These are phyloP conservation scores for Clarias platycephalus DNA, from an alignment of 2,797 vertebrate species.

Conservation along the genomic window DNA sequence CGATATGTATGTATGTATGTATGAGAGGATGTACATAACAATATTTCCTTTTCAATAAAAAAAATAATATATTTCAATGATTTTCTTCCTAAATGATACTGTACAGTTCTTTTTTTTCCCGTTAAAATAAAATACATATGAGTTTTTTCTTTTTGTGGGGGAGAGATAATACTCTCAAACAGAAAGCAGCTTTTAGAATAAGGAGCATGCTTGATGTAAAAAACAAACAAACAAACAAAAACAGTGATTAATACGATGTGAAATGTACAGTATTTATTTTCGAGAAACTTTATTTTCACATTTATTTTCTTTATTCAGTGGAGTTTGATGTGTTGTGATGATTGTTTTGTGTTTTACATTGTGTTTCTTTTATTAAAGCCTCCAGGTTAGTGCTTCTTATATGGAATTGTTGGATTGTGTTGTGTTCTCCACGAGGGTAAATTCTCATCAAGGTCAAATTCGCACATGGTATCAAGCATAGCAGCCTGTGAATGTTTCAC, in stretches of 20 bases:
- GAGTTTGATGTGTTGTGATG: conserved; percentile 44
- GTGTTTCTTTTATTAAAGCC: conserved; percentile 51
- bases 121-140: conserved; percentile 10
- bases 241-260: conserved; percentile 35
- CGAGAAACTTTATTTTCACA: conserved; percentile 38
- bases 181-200: conserved; percentile 29
- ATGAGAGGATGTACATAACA: conserved; percentile 55
- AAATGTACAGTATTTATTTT: conserved; percentile 61
- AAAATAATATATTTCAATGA: conserved; percentile 61
- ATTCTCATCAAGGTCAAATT: background rate
- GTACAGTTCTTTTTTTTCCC: conserved; percentile 36
- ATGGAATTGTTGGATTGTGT: conserved; percentile 38
- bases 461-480: background rate
- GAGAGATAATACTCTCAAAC: conserved; percentile 6
- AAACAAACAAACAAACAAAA: background rate
- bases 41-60: conserved; percentile 63
- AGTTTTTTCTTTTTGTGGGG: background rate
- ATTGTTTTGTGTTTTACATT: conserved; percentile 40
- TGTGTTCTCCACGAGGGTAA: background rate
- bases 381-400: conserved; percentile 34
- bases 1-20: conserved; percentile 52
- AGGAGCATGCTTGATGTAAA: conserved; percentile 38
- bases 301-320: conserved; percentile 47
- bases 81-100: conserved; percentile 47
- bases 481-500: background rate